Base-by-base conservation (phyloP, 2,797 vertebrate genomes). In the Pipistrellus kuhlii region DNA sequence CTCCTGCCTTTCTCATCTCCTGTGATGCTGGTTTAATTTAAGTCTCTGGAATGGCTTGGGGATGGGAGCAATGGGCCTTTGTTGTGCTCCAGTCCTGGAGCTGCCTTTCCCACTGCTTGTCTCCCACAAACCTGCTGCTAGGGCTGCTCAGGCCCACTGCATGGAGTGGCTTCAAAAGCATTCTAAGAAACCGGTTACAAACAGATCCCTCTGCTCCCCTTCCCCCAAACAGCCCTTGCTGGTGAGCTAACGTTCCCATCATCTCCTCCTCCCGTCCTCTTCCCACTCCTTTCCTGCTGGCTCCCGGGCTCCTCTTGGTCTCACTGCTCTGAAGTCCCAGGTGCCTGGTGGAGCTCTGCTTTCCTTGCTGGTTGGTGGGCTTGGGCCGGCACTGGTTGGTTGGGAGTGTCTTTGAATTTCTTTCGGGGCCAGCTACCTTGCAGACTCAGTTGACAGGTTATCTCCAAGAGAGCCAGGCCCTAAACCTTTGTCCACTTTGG, bases 1-100 rank as follows among this genome's bases (percentile, higher is more conserved):
- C 95, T 96, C 89, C 96, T 93, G 66, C 96, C 92, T 96, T 77
- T 94, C 92, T 96, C 93, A 75, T 97, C 90, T 97, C 95, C 97
- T 93, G 81, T 90, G 95, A 73, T 88, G 94, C 90, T 96, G 75
- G 94, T 93, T 91, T 92, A 83, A 90, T n/a, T n/a, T n/a, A 94
- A 91, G 30, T 84, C 94, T 96, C 81, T 90, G 81, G 76, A 88
- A n/a, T 12, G 84, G 83, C 87, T 12, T 85, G 95, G 85, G 85
- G 82, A 20, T 18, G 62, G 86, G 85, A 89, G 84, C 41, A 21
- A 3, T 53, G 93, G 92, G 18, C 55, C 73, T 32, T 66, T 23
- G 51, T 30, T 35, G 48, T 23, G 10, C 55, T 51, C 62, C 44
- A 7, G n/a, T 68, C 84, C 89, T 25, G 20, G 57, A 72, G 51